Conservation (phyloP, 2,113 vertebrate species). For the Ptilorrhoa leucosticta region DNA sequence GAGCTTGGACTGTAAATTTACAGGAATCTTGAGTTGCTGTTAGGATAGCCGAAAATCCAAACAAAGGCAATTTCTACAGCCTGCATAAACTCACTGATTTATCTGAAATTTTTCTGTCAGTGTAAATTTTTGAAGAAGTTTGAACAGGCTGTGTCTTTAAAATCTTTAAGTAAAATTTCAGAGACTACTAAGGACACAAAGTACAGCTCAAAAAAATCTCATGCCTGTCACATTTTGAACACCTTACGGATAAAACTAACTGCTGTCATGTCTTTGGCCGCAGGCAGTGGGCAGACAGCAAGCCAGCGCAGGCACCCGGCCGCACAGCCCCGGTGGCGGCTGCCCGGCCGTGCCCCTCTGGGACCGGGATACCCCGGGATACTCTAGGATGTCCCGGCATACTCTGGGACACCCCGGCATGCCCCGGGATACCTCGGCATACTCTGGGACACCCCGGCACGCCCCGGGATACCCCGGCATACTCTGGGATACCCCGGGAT, state of each 20-base stretch:
- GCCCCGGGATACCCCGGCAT: not conserved
- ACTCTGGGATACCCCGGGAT: fast-evolving
- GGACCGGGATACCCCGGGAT: not conserved
- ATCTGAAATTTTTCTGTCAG: not conserved
- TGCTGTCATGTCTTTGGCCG: fast-evolving
- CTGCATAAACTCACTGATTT: not conserved
- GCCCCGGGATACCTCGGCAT: fast-evolving
- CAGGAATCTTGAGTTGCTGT: not conserved
- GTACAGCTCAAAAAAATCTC: not conserved
- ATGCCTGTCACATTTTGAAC: not conserved
- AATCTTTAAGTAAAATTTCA: not conserved
- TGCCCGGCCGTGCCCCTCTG: too few relatives aligned
- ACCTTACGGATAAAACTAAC: fast-evolving
- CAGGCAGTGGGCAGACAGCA: not conserved
- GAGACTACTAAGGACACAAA: not conserved
- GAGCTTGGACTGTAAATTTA: not conserved
- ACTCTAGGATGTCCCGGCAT: not conserved
- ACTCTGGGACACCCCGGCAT: too few relatives aligned
- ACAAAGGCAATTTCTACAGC: not conserved
- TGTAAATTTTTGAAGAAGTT: not conserved
- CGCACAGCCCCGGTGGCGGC: not conserved
- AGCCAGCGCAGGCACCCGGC: not conserved
- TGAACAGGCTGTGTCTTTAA: not conserved
- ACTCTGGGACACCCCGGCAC: not conserved
- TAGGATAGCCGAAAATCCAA: not conserved